Conservation (phyloP, 2,797 vertebrate genomes). For the Jordanella pulchra region DNA sequence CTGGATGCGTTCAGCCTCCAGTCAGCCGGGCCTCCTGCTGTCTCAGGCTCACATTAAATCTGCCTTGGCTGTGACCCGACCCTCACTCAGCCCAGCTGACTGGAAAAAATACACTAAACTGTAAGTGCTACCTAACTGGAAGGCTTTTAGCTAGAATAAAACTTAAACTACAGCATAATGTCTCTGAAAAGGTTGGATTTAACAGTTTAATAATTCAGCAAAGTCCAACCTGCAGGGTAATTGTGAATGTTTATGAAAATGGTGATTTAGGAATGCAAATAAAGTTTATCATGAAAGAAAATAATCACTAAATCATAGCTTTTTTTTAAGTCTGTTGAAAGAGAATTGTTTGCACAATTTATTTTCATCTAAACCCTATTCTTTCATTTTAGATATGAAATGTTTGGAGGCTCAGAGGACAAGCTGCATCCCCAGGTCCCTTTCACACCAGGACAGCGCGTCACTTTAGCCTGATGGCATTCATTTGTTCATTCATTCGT, state of each 20-base stretch:
- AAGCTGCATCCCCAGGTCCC: constrained; percentile 67
- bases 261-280: constrained; percentile 11
- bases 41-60: constrained; percentile 82
- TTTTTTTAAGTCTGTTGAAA: background rate
- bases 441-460: constrained; percentile 87
- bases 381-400: constrained; percentile 84
- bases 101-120: constrained; percentile 88
- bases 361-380: constrained; percentile 5
- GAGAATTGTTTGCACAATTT: background rate
- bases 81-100: constrained; percentile 88
- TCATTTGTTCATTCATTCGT: too few relatives aligned
- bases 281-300: background rate
- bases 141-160: background rate
- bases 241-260: constrained; percentile 25
- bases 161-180: background rate
- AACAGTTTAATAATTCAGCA: constrained; percentile 8
- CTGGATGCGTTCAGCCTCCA: constrained; percentile 62
- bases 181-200: constrained; percentile 1
- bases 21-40: constrained; percentile 77
- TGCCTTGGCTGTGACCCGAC: constrained; percentile 83
- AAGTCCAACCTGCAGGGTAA: constrained; percentile 14
- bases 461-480: constrained; percentile 88
- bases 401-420: constrained; percentile 82
- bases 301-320: background rate
- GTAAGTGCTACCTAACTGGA: constrained; percentile 78